Base-by-base conservation (phyloP, 2,797 vertebrate genomes). In the Chloroceryle inda region DNA sequence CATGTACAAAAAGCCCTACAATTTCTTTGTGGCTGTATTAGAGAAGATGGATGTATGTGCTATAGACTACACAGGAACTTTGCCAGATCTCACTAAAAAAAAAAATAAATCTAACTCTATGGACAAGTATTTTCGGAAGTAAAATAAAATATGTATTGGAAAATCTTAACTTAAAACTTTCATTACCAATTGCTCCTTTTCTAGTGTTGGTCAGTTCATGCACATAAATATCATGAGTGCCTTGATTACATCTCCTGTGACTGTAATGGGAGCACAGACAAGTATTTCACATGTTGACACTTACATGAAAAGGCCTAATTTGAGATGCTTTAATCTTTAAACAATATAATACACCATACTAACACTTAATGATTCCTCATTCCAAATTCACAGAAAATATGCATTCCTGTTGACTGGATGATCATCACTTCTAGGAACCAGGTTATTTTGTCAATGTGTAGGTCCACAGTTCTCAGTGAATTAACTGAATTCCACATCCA, bases 391-490 rank as follows among this genome's bases (percentile, higher is more conserved):
- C n/a, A 44, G 47, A 44, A 83, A 76, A 68, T 22, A 2, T 10
- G 6, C 13, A 15, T 80, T 66, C 26, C 18, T 84, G 27, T 50
- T 84, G 69, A 58, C 35, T 44, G 61, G 38, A 35, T 66, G 75
- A 69, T 66, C 44, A 90, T 27, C 62, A 74, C n/a, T 93, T 96
- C 31, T 50, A 75, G 90, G 56, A 84, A 85, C n/a, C 77, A 81
- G 37, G 22, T 24, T 72, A 44, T 72, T 64, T 77, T 74, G 27
- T 59, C 86, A 55, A 71, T 31, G 27, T 44, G 68, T 40, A 72
- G 58, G 52, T 91, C 29, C 45, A 64, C 5, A 49, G 20, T 53
- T 86, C 53, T 52, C 17, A 61, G 49, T 38, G 22, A 71, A 88
- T 73, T 49, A 55, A 80, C 40, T 89, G 11, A 84, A 81, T 78